Evolutionary conservation across 2,888 invertebrate species (phyloP).

Genomic region (Xanthia togata): DNA sequence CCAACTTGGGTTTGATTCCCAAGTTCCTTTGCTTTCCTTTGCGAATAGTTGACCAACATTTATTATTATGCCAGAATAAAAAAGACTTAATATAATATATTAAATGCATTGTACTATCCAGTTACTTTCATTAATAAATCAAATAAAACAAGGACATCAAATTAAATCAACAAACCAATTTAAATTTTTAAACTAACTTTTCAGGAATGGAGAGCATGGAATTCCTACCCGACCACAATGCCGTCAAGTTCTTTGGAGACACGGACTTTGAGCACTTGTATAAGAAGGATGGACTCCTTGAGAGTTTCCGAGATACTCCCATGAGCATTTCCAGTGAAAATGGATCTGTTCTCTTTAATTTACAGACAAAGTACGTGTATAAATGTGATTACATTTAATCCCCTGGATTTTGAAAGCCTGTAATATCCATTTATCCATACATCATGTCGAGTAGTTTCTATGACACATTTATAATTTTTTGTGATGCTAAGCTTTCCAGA

Average conservation of each 20-base stretch:
- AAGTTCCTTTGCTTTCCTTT: too few species aligned
- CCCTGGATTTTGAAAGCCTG: too few species aligned
- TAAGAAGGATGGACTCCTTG: slow-evolving; percentile 92
- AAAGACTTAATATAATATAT: too few species aligned
- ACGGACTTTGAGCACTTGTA: slow-evolving; percentile 95
- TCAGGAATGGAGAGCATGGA: slow-evolving; percentile 96
- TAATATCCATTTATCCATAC: too few species aligned
- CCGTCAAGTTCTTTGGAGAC: slow-evolving; percentile 94
- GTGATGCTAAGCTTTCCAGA: too few species aligned
- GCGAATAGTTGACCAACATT: neutral
- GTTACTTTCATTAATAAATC: neutral
- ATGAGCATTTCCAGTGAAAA: slow-evolving; percentile 82
- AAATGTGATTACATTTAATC: too few species aligned
- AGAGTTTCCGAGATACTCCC: slow-evolving; percentile 84
- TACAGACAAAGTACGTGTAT: slow-evolving; percentile 80
- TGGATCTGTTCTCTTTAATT: slow-evolving; percentile 83
- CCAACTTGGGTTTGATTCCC: too few species aligned
- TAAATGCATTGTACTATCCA: neutral
- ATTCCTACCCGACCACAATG: slow-evolving; percentile 92
- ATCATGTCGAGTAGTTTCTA: too few species aligned
- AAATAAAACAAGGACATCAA: neutral
- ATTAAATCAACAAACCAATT: neutral
- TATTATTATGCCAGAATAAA: too few species aligned
- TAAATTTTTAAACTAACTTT: neutral
- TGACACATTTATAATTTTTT: too few species aligned